Evolutionary conservation across 2,113 vertebrate genomes (phyloP).

Genomic region (Percina caprodes): DNA sequence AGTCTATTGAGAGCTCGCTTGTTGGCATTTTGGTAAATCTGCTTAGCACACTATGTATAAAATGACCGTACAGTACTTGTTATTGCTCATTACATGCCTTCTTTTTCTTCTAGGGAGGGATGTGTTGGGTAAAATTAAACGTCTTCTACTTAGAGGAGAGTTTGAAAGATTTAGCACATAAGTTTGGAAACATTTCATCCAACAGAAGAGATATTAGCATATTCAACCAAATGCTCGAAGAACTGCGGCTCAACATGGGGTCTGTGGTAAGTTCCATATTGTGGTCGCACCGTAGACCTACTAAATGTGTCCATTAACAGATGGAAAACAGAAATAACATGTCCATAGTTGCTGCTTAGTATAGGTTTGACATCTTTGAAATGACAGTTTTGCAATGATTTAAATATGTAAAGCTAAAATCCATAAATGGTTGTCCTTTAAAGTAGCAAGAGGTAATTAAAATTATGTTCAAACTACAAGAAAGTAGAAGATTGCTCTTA

Average conservation of each 20-base stretch:
- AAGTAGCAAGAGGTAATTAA: not conserved
- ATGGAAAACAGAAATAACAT: not conserved
- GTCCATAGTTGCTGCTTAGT: not conserved
- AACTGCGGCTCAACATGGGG: conserved; percentile 76
- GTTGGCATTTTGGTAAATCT: not conserved
- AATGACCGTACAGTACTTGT: not conserved
- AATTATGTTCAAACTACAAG: not conserved
- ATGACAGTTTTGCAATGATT: not conserved
- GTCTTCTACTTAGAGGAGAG: conserved; percentile 83
- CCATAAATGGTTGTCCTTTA: not conserved
- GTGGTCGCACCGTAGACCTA: not conserved
- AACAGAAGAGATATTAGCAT: conserved; percentile 84
- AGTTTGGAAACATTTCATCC: conserved; percentile 87
- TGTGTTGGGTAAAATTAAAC: conserved; percentile 86
- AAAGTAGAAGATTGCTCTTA: no score
- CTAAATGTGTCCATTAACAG: not conserved
- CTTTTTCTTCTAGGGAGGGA: conserved; percentile 73
- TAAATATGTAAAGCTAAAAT: not conserved
- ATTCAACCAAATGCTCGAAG: conserved; percentile 81
- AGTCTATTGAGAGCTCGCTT: not conserved
- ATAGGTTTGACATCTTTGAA: not conserved
- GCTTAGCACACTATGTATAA: not conserved
- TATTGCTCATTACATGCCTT: not conserved
- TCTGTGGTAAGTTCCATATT: conserved; percentile 73
- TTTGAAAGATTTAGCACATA: conserved; percentile 80